Conservation (phyloP, 2,888 invertebrate species). For the Alloplasta piceator region DNA sequence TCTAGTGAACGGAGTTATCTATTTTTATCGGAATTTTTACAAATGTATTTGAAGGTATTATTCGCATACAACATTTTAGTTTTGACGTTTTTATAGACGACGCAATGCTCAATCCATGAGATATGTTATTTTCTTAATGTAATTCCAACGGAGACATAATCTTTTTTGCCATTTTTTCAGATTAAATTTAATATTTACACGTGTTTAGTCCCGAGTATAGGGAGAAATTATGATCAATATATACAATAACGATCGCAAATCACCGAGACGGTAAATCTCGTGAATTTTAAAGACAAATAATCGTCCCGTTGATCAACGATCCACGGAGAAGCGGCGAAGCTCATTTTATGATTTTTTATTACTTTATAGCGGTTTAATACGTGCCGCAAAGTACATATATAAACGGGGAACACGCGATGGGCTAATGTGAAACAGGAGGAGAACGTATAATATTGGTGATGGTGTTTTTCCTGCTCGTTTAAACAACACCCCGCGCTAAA, state of each 20-base stretch:
- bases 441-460: constrained; percentile 1
- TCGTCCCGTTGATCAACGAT: constrained; percentile 30
- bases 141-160: no score
- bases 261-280: constrained; percentile 3
- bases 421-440: constrained; percentile 11
- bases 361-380: constrained; percentile 80
- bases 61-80: no score
- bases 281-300: constrained; percentile 50
- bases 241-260: neutral
- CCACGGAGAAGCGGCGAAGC: constrained; percentile 49
- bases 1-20: no score
- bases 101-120: no score
- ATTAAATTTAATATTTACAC: neutral
- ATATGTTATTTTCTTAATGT: no score
- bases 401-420: constrained; percentile 19
- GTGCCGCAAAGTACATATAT: constrained; percentile 39
- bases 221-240: constrained; percentile 23
- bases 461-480: constrained; percentile 73
- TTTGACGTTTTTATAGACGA: no score
- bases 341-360: constrained; percentile 80
- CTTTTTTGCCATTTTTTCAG: neutral
- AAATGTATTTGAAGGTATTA: no score
- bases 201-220: neutral
- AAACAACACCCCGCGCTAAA: constrained; percentile 70
- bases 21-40: no score